Percentiles rank a stretch among this genome's conserved stretches.
Evolutionary conservation across 2,113 vertebrate species (phyloP).

Genomic region (Eurypyga helias): DNA sequence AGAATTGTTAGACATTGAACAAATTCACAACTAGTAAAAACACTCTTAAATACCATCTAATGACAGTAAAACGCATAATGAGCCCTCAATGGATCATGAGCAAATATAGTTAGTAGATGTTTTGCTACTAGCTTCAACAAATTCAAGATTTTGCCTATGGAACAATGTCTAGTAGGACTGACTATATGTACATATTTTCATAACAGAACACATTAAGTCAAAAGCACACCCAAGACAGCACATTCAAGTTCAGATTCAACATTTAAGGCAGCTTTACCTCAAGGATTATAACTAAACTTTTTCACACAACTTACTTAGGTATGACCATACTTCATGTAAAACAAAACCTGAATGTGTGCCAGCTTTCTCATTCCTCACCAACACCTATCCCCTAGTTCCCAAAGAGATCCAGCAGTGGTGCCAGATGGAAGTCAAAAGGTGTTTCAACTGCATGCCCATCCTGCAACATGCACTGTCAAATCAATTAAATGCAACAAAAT

Average conservation of each 20-base stretch:
- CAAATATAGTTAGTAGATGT: background rate
- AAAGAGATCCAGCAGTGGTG: background rate
- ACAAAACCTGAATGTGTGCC: background rate
- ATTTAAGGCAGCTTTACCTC: background rate
- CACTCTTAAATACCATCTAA: background rate
- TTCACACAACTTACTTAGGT: background rate
- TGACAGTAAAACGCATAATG: background rate
- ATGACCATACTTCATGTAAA: background rate
- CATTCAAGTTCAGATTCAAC: background rate
- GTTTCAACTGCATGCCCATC: rapidly evolving
- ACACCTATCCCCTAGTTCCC: background rate
- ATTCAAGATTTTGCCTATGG: background rate
- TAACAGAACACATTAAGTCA: background rate
- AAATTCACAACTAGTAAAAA: background rate
- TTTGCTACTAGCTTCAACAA: background rate
- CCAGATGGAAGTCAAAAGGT: rapidly evolving
- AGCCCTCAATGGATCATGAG: rapidly evolving
- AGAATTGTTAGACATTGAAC: background rate
- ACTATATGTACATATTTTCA: background rate
- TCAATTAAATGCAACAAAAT: background rate
- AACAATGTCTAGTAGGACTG: background rate
- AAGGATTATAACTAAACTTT: background rate
- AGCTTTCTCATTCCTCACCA: background rate
- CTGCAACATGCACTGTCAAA: background rate
- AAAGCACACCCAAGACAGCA: background rate